phyloP scores from a whole-genome alignment of 2,797 vertebrate species.

The Rachycentron canadum region DNA sequence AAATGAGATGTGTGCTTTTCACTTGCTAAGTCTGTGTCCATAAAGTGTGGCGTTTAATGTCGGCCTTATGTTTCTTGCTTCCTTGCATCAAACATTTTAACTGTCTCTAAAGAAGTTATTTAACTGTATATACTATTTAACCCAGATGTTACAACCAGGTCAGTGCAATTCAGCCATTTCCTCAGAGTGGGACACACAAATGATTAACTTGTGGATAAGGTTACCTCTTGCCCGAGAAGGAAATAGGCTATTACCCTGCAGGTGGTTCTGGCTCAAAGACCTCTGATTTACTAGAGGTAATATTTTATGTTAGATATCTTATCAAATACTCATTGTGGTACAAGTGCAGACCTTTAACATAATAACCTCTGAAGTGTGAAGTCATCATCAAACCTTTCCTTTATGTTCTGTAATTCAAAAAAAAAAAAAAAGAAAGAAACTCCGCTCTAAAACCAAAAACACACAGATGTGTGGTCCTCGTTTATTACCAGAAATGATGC shows the following conservation, averaged over 20 bases:
- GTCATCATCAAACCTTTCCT: constrained; percentile 20
- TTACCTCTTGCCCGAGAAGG: constrained; percentile 17
- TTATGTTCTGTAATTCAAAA: constrained; percentile 25
- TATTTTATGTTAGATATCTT: constrained; percentile 46
- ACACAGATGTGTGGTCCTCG: neutral
- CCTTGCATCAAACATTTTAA: constrained; percentile 1
- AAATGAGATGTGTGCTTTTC: neutral
- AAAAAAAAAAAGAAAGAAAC: constrained; percentile 2
- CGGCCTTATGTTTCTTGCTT: neutral
- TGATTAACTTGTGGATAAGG: constrained; percentile 38
- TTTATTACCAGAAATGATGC: neutral
- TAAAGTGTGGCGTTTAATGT: neutral
- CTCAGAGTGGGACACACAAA: constrained; percentile 20
- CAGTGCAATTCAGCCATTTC: constrained; percentile 25
- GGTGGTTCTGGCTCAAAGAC: constrained; percentile 35
- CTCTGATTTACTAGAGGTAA: constrained; percentile 48
- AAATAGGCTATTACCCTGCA: constrained; percentile 48
- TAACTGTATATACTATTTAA: constrained; percentile 21
- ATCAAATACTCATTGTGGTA: constrained; percentile 47
- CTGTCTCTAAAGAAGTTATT: constrained; percentile 1
- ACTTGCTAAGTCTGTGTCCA: neutral
- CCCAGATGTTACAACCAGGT: constrained; percentile 19
- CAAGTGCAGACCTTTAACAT: constrained; percentile 51
- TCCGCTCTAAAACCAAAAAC: neutral
- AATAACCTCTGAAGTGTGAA: constrained; percentile 35